Base-by-base conservation (phyloP, 2,113 vertebrate genomes). In the Macroglossus sobrinus region DNA sequence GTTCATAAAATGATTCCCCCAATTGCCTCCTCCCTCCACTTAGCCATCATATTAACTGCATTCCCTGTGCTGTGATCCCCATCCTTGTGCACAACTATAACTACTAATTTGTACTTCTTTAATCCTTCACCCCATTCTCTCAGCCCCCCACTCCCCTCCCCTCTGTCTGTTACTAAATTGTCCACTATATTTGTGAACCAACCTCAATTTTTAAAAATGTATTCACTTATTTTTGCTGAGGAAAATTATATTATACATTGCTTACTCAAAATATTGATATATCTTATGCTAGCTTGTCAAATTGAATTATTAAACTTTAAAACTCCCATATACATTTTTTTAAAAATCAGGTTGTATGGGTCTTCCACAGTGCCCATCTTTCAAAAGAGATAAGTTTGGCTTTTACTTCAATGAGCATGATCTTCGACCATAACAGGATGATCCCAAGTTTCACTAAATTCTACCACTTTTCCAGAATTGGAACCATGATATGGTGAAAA, bases 221-320 rank as follows among this genome's bases (percentile, higher is more conserved):
- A n/a, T 90, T 76, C 5, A 84, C 78, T 94, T 86, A 81, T 79
- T 95, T 95, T 88, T 91, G n/a, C 28, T 74, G 45, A 92, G 53
- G 22, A 64, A 79, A 82, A 79, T 91, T 80, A 87, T 9, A 38
- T 50, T 84, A 84, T 75, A 63, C 18, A 64, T 30, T 84, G 33
- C 74, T 86, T 86, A 84, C 81, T 93, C 53, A 72, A 94, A 96
- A 91, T 88, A 76, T 75, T 80, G 91, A 86, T 86, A 19, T 86
- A 38, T 33, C 45, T 91, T 80, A 84, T 40, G 12, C 8, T 87
- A 53, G 11, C 71, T 78, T 96, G 50, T 81, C 68, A 84, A 91
- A 89, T 57, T 89, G 69, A 94, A 81, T 96, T 85, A 74, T 90
- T 84, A 85, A 82, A 71, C n/a, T 89, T 79, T 8, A 82, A 94